These are phyloP conservation scores for Drosophila yakuba DNA, from an alignment of 1,140 invertebrate genomes.

Conservation along the genomic window DNA sequence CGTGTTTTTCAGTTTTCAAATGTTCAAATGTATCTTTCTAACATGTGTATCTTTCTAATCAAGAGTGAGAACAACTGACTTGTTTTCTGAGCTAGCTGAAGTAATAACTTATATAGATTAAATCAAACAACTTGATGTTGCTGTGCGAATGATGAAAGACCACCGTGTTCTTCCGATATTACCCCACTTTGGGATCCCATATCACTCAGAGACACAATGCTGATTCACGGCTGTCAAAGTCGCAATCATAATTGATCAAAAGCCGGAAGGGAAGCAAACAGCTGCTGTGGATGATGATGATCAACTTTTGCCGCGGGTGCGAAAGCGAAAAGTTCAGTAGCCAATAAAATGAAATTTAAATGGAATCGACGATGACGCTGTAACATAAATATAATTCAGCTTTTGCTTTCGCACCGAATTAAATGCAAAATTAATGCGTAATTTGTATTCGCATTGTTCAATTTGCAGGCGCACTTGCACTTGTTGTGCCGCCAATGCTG, in stretches of 20 bases:
- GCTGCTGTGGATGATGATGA: constrained; percentile 28
- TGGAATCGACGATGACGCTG: constrained; percentile 22
- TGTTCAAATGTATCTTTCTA: too few relatives aligned
- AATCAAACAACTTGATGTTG: not conserved
- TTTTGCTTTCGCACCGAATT: constrained; percentile 22
- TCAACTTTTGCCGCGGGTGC: constrained; percentile 32
- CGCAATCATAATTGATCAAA: constrained; percentile 42
- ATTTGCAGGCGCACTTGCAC: constrained; percentile 19
- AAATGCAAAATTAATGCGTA: constrained; percentile 55
- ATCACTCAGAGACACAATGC: not conserved
- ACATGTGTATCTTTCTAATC: too few relatives aligned
- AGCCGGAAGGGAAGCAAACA: constrained; percentile 49
- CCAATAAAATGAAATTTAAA: constrained; percentile 27
- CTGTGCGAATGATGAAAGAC: too few relatives aligned
- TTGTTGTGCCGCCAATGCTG: constrained; percentile 25
- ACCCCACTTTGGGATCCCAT: not conserved
- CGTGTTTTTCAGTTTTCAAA: too few relatives aligned
- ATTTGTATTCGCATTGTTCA: constrained; percentile 53
- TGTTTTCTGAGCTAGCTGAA: too few relatives aligned
- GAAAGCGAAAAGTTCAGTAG: constrained; percentile 75
- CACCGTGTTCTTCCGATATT: not conserved
- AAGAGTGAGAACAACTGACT: too few relatives aligned
- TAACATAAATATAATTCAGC: constrained; percentile 34
- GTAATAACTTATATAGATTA: not conserved
- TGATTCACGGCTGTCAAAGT: constrained; percentile 32